These are phyloP conservation scores for Listrodromus nycthemerus DNA, from an alignment of 2,888 invertebrate genomes.

Conservation along the genomic window DNA sequence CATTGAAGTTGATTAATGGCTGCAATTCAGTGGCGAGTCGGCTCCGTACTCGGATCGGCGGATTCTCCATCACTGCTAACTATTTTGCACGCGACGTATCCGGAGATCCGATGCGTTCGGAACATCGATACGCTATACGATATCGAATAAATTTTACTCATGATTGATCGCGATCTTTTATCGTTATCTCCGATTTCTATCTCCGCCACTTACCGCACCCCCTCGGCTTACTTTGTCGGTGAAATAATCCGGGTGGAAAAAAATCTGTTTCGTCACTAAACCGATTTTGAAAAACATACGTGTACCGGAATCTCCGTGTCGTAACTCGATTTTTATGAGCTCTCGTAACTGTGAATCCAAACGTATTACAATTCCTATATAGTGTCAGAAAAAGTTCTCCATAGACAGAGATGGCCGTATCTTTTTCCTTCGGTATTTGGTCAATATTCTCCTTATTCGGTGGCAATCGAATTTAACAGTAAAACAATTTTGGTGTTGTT, in stretches of 20 bases:
- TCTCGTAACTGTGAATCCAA: conserved; percentile 6
- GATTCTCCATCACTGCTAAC: conserved; percentile 31
- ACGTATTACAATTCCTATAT: background rate
- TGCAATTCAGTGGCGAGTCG: conserved; percentile 72
- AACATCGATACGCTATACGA: conserved; percentile 52
- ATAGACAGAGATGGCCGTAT: background rate
- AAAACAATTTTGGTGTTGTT: too few relatives aligned
- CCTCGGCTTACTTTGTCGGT: background rate
- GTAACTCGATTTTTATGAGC: conserved; percentile 26
- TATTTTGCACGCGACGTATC: conserved; percentile 48
- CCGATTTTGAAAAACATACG: background rate
- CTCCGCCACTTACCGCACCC: conserved; percentile 2
- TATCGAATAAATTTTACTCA: conserved; percentile 62
- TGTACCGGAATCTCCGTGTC: background rate
- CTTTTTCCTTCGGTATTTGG: background rate
- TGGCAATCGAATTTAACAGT: background rate
- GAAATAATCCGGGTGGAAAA: background rate
- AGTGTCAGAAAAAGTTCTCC: background rate
- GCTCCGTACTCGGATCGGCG: conserved; percentile 14
- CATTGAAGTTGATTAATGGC: conserved; percentile 76
- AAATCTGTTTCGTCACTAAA: background rate
- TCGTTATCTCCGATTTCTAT: conserved; percentile 29
- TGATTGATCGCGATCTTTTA: conserved; percentile 67
- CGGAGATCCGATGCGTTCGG: conserved; percentile 39
- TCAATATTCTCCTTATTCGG: background rate